phyloP scores from a whole-genome alignment of 2,797 vertebrate genomes.

The Antennarius maculatus region DNA sequence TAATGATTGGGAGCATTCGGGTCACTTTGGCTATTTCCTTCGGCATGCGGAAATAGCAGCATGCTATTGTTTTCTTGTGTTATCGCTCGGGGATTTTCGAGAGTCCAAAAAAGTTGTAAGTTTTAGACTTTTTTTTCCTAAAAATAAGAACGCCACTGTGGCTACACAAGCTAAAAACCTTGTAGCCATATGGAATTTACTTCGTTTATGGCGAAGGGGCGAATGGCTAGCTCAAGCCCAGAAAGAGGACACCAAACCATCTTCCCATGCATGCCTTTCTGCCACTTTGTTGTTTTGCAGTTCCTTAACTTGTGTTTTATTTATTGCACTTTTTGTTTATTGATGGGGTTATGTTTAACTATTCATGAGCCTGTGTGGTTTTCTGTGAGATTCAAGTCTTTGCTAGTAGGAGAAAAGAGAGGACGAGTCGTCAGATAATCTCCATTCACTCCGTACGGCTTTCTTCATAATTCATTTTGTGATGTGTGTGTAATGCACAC shows the following conservation, averaged over 20 bases:
- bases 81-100: no score
- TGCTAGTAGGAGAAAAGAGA: constrained; percentile 36
- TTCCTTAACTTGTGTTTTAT: constrained; percentile 73
- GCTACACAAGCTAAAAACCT: no score
- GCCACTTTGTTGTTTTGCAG: constrained; percentile 54
- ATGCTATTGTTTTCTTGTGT: no score
- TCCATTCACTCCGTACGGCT: constrained; percentile 44
- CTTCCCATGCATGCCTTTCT: constrained; percentile 23
- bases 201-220: no score
- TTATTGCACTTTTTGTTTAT: constrained; percentile 74
- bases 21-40: no score
- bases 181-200: no score
- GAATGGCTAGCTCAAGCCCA: no score
- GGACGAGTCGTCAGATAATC: constrained; percentile 43
- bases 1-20: no score
- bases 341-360: constrained; percentile 61
- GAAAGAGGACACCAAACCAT: constrained; percentile 24
- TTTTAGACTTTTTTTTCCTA: no score
- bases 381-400: constrained; percentile 49
- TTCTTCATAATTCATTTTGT: constrained; percentile 55
- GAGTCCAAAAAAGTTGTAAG: no score
- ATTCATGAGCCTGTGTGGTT: constrained; percentile 61
- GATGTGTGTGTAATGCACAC: constrained; percentile 14
- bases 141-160: no score
- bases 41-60: no score